Conservation (phyloP, 1,140 invertebrate genomes). For the Monomorium pharaonis region DNA sequence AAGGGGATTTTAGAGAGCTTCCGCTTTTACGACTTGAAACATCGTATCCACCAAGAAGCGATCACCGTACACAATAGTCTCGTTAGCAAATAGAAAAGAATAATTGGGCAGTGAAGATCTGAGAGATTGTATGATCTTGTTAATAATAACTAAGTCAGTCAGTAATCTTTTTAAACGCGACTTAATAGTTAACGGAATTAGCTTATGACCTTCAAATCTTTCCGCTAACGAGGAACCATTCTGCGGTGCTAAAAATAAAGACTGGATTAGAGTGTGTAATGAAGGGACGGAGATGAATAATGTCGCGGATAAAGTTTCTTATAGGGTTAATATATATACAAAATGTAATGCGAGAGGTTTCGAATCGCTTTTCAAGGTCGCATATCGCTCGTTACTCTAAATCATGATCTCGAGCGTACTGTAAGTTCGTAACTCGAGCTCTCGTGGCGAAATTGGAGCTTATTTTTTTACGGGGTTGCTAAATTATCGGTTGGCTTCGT, state of each 20-base stretch:
- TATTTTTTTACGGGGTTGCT: slow-evolving; percentile 27
- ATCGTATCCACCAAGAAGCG: background rate
- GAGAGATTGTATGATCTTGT: slow-evolving; percentile 15
- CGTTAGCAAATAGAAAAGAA: background rate
- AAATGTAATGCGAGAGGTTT: background rate
- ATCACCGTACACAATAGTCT: slow-evolving; percentile 2
- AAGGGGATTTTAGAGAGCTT: slow-evolving; percentile 21
- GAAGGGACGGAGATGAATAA: background rate
- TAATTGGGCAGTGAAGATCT: background rate
- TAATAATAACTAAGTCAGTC: slow-evolving; percentile 26
- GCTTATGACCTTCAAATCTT: background rate
- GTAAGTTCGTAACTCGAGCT: background rate
- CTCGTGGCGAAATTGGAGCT: background rate
- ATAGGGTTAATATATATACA: slow-evolving; percentile 1
- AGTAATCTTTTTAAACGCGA: background rate
- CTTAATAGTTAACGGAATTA: background rate
- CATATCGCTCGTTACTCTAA: background rate
- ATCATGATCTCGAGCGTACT: background rate
- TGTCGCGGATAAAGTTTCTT: slow-evolving; percentile 8
- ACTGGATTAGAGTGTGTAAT: background rate
- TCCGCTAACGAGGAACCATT: background rate
- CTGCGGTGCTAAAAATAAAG: slow-evolving; percentile 11
- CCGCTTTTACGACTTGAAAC: slow-evolving; percentile 15
- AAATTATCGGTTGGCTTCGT: slow-evolving; percentile 31
- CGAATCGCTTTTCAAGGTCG: slow-evolving; percentile 1